Percentiles rank a stretch among this genome's conserved stretches.
Evolutionary conservation across 2,888 invertebrate species (phyloP).

Genomic region (Zootermopsis nevadensis): DNA sequence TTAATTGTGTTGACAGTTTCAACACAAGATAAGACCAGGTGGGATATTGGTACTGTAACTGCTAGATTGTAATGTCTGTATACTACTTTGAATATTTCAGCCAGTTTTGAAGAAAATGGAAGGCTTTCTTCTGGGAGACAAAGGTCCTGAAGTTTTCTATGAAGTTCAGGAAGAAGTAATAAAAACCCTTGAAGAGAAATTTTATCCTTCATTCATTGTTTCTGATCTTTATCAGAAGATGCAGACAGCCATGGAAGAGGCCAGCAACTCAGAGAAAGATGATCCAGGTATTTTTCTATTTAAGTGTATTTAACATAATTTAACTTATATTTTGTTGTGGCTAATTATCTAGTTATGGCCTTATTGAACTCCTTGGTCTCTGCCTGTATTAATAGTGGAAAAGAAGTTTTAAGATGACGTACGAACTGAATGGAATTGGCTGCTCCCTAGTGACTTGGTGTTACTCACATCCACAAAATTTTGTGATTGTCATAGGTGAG

Average conservation of each 20-base stretch:
- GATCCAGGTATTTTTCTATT: slow-evolving; percentile 61
- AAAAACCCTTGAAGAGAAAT: slow-evolving; percentile 84
- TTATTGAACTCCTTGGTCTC: too few relatives aligned
- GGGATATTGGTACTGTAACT: too few relatives aligned
- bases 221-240: slow-evolving; percentile 86
- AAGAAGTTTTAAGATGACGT: too few relatives aligned
- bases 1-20: background rate
- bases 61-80: background rate
- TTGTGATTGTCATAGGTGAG: too few relatives aligned
- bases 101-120: slow-evolving; percentile 86
- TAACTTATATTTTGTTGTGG: too few relatives aligned
- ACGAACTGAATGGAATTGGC: too few relatives aligned
- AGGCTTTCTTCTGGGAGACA: slow-evolving; percentile 86
- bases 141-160: slow-evolving; percentile 88
- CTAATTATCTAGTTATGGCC: too few relatives aligned
- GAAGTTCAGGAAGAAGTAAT: slow-evolving; percentile 86
- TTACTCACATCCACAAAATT: too few relatives aligned
- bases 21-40: background rate
- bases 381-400: too few relatives aligned
- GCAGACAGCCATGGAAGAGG: slow-evolving; percentile 72
- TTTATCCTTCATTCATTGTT: slow-evolving; percentile 88
- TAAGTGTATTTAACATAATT: too few relatives aligned
- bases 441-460: too few relatives aligned
- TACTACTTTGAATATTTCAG: slow-evolving; percentile 49
- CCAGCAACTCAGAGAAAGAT: slow-evolving; percentile 61